phyloP scores from a whole-genome alignment of 2,113 vertebrate species.

The Holacanthus passer region DNA sequence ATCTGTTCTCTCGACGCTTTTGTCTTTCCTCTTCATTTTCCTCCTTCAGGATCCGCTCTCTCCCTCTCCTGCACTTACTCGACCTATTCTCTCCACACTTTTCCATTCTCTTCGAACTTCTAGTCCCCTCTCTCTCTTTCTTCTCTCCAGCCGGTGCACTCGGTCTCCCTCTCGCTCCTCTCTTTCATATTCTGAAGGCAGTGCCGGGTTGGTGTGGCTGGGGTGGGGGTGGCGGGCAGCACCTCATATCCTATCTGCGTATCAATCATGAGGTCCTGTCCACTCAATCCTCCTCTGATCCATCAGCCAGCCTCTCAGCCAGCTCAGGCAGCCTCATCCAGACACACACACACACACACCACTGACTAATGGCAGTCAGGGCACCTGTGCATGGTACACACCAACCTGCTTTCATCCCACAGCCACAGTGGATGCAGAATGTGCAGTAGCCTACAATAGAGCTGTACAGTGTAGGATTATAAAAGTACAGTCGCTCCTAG shows the following conservation, averaged over 20 bases:
- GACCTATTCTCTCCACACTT: conserved; percentile 65
- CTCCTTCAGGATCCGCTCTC: conserved; percentile 47
- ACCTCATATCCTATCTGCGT: conserved; percentile 97
- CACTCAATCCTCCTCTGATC: conserved; percentile 99
- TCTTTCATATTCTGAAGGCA: conserved; percentile 85
- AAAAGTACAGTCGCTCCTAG: not conserved
- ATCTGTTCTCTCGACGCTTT: conserved; percentile 59
- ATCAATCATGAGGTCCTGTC: conserved; percentile 99
- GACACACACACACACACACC: conserved; percentile 27
- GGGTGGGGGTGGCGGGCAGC: conserved; percentile 65
- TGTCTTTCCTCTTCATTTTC: conserved; percentile 64
- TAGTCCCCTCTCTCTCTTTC: conserved; percentile 33
- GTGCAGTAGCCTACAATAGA: conserved; percentile 21
- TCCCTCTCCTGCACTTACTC: conserved; percentile 39
- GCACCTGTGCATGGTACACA: conserved; percentile 62
- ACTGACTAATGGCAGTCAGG: conserved; percentile 70
- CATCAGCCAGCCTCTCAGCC: conserved; percentile 88
- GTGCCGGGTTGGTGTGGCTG: conserved; percentile 74
- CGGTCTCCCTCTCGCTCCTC: conserved; percentile 36
- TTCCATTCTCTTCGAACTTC: conserved; percentile 72
- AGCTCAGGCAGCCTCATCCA: conserved; percentile 50
- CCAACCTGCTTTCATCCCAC: conserved; percentile 58
- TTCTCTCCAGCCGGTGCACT: conserved; percentile 32
- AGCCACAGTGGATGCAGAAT: conserved; percentile 39
- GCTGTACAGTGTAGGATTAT: conserved; percentile 10